Base-by-base conservation (phyloP, 2,797 vertebrate genomes). In the Graptemys geographica region DNA sequence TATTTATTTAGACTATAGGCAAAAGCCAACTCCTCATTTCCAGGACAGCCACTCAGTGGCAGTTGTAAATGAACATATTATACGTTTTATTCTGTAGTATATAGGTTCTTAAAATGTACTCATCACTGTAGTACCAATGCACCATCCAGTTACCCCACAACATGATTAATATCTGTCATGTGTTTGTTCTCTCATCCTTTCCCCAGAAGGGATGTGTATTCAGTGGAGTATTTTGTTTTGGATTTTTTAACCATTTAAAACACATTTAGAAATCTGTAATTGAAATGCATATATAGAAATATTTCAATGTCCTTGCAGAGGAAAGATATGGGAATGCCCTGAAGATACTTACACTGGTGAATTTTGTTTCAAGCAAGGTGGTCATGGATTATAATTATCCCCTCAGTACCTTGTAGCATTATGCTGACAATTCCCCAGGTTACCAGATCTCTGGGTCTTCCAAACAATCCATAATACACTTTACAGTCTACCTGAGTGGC, bases 371-470 rank as follows among this genome's bases (percentile, higher is more conserved):
- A 95, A 87, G 94, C 84, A 82, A 84, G 23, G 23, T 44, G 9
- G 19, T 69, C n/a, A 69, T 81, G 84, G 41, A 85, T 89, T 87
- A 95, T 94, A 96, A 96, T 96, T 90, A 94, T 83, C 88, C 94
- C 55, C 78, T 89, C 69, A 25, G 49, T 79, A 95, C 88, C 74
- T 92, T 84, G 84, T 90, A 93, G 79, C 80, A 92, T 33, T n/a
- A 89, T 91, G 96, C 44, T 56, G 72, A 97, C 31, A 80, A 90
- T 88, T 90, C 52, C 79, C 21, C 56, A 55, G 80, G 74, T 49
- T 69, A 65, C 76, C 84, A 96, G 83, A 94, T 55, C 65, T 89
- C 83, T 5, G 56, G 76, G 47, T 85, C 90, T 87, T 92, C 90
- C 27, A 80, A 79, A 83, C 81, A 89, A 56, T 44, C 81, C 92